Evolutionary conservation across 1,140 invertebrate species (phyloP).

Genomic region (Argopecten irradians): DNA sequence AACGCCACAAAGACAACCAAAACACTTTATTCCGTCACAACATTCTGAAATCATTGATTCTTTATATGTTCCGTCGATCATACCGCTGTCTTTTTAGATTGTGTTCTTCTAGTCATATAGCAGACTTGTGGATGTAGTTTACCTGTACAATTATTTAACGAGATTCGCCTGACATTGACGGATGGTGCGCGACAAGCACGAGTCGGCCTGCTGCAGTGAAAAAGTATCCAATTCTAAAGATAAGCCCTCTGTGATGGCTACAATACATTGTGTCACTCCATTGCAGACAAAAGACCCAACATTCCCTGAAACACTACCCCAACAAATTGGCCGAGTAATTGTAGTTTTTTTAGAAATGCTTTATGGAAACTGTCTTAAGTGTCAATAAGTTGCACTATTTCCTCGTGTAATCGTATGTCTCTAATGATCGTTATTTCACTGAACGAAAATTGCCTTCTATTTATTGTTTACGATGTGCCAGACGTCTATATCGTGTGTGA

Average conservation of each 20-base stretch:
- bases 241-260: conserved; percentile 7
- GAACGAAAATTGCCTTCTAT: not conserved
- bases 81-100: too few relatives aligned
- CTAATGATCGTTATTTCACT: not conserved
- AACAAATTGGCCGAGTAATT: conserved; percentile 15
- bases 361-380: conserved; percentile 10
- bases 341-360: not conserved
- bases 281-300: not conserved
- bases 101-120: too few relatives aligned
- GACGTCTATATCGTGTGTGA: not conserved
- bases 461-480: conserved; percentile 10
- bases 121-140: not conserved
- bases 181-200: not conserved
- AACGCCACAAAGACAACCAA: too few relatives aligned
- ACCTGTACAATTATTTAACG: conserved; percentile 7
- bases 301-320: not conserved
- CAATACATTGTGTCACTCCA: conserved; percentile 4
- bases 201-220: not conserved
- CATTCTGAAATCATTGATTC: too few relatives aligned
- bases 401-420: not conserved
- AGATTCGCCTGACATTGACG: not conserved
- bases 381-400: conserved; percentile 8
- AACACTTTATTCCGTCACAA: too few relatives aligned
- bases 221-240: not conserved
- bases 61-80: too few relatives aligned